Evolutionary conservation across 2,888 invertebrate species (phyloP).

Genomic region (Alloplasta piceator): DNA sequence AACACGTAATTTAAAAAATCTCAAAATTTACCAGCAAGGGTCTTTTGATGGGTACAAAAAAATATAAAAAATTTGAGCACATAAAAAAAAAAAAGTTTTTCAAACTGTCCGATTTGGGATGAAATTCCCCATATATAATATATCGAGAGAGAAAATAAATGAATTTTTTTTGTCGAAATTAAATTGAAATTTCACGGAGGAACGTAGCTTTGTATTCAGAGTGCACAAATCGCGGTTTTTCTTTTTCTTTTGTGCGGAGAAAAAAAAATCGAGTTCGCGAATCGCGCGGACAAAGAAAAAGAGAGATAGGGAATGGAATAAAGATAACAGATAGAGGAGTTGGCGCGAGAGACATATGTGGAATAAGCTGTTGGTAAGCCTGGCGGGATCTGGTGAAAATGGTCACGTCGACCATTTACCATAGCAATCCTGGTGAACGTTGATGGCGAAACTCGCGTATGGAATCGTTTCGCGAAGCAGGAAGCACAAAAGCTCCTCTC

Average conservation of each 20-base stretch:
- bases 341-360: conserved; percentile 1
- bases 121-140: too few species aligned
- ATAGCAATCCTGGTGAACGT: conserved; percentile 55
- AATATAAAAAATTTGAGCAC: too few species aligned
- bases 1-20: too few species aligned
- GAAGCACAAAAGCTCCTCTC: conserved; percentile 33
- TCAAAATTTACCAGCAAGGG: too few species aligned
- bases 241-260: not conserved
- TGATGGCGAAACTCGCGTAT: conserved; percentile 49
- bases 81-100: too few species aligned
- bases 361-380: conserved; percentile 47
- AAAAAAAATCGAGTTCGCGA: too few species aligned
- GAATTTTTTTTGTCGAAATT: too few species aligned
- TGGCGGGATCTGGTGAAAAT: conserved; percentile 57
- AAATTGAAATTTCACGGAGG: too few species aligned
- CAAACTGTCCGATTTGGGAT: too few species aligned
- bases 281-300: not conserved
- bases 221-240: not conserved
- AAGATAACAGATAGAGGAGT: conserved; percentile 15
- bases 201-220: too few species aligned
- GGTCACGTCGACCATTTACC: conserved; percentile 62
- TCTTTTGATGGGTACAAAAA: too few species aligned
- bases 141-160: too few species aligned
- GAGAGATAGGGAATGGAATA: not conserved
- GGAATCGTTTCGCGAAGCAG: conserved; percentile 52